Base-by-base conservation (phyloP, 2,888 invertebrate genomes). In the Synergus umbraculus region DNA sequence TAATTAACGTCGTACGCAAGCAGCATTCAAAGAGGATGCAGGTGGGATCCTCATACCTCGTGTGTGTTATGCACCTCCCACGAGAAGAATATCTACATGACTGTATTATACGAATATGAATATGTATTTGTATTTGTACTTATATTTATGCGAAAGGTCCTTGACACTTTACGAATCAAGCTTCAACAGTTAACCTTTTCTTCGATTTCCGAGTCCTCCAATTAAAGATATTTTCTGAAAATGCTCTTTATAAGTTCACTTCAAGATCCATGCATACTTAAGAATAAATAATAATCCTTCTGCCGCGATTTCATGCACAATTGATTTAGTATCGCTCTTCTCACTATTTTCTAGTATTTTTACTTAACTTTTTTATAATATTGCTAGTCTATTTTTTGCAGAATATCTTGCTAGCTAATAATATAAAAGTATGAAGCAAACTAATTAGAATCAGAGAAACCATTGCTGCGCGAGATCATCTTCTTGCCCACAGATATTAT, bases 1-100 rank as follows among this genome's bases (percentile, higher is more conserved):
- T 79, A 79, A 76, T 79, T 79, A 79, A 76, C 79, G 54, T 66
- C 64, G 66, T 65, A 65, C 65, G 76, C 79, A 79, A 29, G 8
- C 18, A 29, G 73, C 54, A 73, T 73, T 73, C 73, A 73, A 49
- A 69, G 69, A 46, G 67, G 67, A 46, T 54, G 73, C 73, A 73
- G 73, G 73, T 73, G 73, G 73, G 37, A 54, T 54, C 54, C 54
- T 54, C 73, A n/a, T 37, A 54, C 22, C 41, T 54, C 41, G 49
- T 15, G 49, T 49, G 46, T 22, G 73, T 54, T 73, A 54, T 73
- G 37, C 49, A 73, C 73, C 73, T 54, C 73, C 73, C 73, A 73
- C 54, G 73, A 73, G 49, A 73, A 73, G 37, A 73, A 73, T 73
- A 73, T 73, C 73, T 73, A 73, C 12, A 46, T 18, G n/a, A 73